phyloP scores from a whole-genome alignment of 2,113 vertebrate species.

The Trogon surrucura region DNA sequence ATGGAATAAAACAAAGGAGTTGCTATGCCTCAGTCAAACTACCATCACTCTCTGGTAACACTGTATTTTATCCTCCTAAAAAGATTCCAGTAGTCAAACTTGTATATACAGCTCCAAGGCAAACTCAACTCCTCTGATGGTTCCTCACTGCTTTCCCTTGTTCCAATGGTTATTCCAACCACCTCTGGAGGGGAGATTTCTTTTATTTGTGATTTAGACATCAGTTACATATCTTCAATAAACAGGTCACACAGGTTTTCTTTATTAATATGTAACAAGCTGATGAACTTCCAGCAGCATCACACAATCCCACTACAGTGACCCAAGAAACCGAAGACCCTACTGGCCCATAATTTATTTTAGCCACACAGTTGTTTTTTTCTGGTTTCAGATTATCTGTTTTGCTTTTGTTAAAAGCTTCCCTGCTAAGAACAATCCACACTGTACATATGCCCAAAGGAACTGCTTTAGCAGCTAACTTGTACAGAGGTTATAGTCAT shows the following conservation, averaged over 20 bases:
- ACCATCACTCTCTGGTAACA: not conserved
- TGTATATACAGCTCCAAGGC: not conserved
- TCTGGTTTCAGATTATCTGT: not conserved
- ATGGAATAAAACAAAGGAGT: not conserved
- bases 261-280: not conserved
- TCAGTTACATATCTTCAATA: fast-evolving
- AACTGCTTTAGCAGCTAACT: not conserved
- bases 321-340: not conserved
- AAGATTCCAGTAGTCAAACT: not conserved
- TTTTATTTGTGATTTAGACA: too few species aligned
- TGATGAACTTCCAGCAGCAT: not conserved
- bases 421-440: not conserved
- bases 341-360: not conserved
- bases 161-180: not conserved
- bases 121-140: fast-evolving
- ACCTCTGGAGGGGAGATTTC: too few species aligned
- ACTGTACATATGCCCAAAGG: fast-evolving
- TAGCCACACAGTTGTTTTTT: not conserved
- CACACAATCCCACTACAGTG: not conserved
- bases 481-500: not conserved
- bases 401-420: not conserved
- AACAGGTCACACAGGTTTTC: not conserved
- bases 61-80: too few species aligned
- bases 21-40: not conserved
- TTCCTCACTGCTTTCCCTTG: not conserved